Base-by-base conservation (phyloP, 1,140 invertebrate species). In the Trichonephila inaurata region DNA sequence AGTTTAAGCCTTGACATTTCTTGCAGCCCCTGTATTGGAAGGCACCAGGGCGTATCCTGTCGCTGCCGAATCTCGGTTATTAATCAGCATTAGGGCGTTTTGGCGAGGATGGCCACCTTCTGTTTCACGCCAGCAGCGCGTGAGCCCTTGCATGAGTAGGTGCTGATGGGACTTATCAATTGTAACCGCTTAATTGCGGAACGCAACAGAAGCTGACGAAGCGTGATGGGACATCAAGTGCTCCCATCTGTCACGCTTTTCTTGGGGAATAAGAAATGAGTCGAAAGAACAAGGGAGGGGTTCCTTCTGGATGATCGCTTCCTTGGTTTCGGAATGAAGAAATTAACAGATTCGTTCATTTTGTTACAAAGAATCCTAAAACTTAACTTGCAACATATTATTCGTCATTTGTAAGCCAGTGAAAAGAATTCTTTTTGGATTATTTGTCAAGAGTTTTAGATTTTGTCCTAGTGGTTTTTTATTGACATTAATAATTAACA, bases 1-100 rank as follows among this genome's bases (percentile, higher is more conserved):
- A 77, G 85, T 77, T 82, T 82, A 93, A 81, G 69, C 85, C 61
- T 61, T 19, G 85, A 64, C 92, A 88, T 93, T 93, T 93, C 92
- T 92, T 92, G 51, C 51, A 51, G 83, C 83, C 28, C 6, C 64
- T 24, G 91, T 62, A 92, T 88, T 72, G 92, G 83, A 64, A 85
- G 62, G n/a, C 92, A 82, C 62, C 91, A 40, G 83, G 40, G 91
- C 83, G 91, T 86, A 51, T 21, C 82, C 44, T 60, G 81, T 40
- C 60, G 60, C 61, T 28, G 58, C 81, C 21, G 28, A 60, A 87
- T 87, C 44, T 51, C 2, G 69, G 66, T 44, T 89, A 93, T 93
- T 88, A 93, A 93, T 93, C 92, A 88, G 85, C 85, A 88, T 88
- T 93, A 92, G 28, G 28, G 51, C 44, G 33, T 69, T 51, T 86